phyloP scores from a whole-genome alignment of 92 coral and sea anemone genomes.

The Porites evermanni region DNA sequence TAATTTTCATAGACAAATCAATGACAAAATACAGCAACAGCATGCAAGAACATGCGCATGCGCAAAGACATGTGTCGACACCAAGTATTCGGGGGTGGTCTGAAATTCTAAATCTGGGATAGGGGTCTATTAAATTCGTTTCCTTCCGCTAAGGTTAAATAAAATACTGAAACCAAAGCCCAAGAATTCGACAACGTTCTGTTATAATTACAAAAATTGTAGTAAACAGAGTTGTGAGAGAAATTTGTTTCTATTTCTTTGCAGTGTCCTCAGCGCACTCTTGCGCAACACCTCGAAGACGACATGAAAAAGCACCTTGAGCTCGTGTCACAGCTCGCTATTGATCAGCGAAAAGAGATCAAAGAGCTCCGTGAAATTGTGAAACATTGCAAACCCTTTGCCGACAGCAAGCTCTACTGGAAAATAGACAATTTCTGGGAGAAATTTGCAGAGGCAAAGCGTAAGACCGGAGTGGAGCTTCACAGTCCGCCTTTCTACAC shows the following conservation, averaged over 20 bases:
- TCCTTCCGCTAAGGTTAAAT: no score
- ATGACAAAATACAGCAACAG: no score
- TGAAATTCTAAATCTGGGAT: no score
- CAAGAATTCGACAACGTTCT: neutral
- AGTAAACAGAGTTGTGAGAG: no score
- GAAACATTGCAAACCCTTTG: conserved; percentile 92
- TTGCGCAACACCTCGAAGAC: conserved; percentile 86
- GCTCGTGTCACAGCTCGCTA: conserved; percentile 86
- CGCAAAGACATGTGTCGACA: no score
- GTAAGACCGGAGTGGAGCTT: conserved; percentile 77
- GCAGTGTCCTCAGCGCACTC: conserved; percentile 88
- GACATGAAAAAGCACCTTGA: conserved; percentile 88
- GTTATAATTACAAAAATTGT: no score
- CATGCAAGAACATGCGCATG: no score
- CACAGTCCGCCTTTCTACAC: conserved; percentile 98
- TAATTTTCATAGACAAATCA: no score
- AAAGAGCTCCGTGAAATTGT: conserved; percentile 81
- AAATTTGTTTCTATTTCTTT: neutral
- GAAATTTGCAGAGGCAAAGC: conserved; percentile 86
- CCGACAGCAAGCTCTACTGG: conserved; percentile 95
- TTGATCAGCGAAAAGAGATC: conserved; percentile 88
- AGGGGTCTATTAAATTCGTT: no score
- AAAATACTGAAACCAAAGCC: no score
- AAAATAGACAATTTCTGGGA: conserved; percentile 86
- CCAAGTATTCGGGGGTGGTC: no score